Conservation (phyloP, 2,888 invertebrate genomes). For the Parasteatoda lunata region DNA sequence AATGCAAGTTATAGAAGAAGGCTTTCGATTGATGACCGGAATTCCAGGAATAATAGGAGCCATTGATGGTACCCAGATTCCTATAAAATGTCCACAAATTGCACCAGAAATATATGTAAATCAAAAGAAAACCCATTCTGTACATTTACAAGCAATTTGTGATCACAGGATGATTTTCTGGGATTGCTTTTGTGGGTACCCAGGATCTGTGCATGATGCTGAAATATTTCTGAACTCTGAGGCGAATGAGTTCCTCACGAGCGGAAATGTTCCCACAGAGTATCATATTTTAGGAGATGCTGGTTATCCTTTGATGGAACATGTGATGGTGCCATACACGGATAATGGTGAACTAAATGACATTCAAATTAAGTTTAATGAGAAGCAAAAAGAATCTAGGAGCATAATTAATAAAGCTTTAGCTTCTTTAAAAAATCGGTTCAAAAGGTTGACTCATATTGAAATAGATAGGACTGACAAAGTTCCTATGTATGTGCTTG, state of each 20-base stretch:
- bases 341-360: not conserved
- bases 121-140: not conserved
- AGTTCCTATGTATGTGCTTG: not conserved
- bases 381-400: not conserved
- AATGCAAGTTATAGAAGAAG: not conserved
- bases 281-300: slow-evolving; percentile 1
- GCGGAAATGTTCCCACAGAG: not conserved
- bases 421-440: not conserved
- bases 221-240: not conserved
- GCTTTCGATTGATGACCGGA: not conserved
- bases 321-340: not conserved
- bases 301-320: slow-evolving; percentile 2
- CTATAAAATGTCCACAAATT: not conserved
- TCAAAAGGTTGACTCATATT: not conserved
- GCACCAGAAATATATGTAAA: slow-evolving; percentile 1
- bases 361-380: not conserved
- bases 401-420: not conserved
- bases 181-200: slow-evolving; percentile 7
- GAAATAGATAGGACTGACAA: not conserved
- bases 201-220: not conserved
- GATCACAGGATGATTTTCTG: not conserved
- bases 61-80: not conserved
- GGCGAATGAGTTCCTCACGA: not conserved
- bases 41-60: not conserved
- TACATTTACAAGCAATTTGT: not conserved